Percentiles rank a stretch among this genome's conserved stretches.
Evolutionary conservation across 2,797 vertebrate species (phyloP).

Genomic region (Typhlichthys eigenmanni): DNA sequence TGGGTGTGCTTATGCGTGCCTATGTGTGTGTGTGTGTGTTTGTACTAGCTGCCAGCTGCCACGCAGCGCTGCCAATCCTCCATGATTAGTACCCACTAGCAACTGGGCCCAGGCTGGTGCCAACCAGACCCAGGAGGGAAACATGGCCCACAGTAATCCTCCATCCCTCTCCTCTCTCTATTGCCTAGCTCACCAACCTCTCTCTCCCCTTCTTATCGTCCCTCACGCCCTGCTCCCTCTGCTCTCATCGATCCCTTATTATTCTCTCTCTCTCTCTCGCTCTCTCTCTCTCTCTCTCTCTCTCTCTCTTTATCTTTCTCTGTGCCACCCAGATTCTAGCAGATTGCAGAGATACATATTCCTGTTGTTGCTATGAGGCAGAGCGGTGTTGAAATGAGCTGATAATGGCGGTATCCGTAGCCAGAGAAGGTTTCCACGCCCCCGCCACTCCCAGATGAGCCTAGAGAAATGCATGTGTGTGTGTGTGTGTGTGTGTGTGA

Average conservation of each 20-base stretch:
- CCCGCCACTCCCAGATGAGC: constrained; percentile 20
- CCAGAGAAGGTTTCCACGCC: constrained; percentile 34
- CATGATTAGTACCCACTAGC: constrained; percentile 86
- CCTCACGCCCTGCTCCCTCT: constrained; percentile 14
- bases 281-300: constrained; percentile 56
- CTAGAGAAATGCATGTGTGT: constrained; percentile 59
- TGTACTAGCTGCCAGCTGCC: constrained; percentile 78
- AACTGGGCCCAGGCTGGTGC: constrained; percentile 82
- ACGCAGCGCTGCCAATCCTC: constrained; percentile 80
- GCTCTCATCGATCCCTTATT: constrained; percentile 55
- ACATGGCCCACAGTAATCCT: constrained; percentile 74
- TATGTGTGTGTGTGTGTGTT: constrained; percentile 41
- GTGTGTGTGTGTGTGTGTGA: not conserved
- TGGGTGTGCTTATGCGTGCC: constrained; percentile 11
- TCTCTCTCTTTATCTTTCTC: constrained; percentile 48
- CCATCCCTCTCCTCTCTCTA: constrained; percentile 31
- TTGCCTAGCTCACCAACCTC: constrained; percentile 78
- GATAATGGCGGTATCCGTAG: constrained; percentile 21
- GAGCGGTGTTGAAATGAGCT: constrained; percentile 12
- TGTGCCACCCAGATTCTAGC: constrained; percentile 44
- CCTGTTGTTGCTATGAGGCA: constrained; percentile 3
- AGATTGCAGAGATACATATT: constrained; percentile 16
- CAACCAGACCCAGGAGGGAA: constrained; percentile 80
- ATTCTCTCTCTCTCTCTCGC: constrained; percentile 66
- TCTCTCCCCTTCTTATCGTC: constrained; percentile 41